These are phyloP conservation scores for Leucoma salicis DNA, from an alignment of 2,888 invertebrate species.

Conservation along the genomic window DNA sequence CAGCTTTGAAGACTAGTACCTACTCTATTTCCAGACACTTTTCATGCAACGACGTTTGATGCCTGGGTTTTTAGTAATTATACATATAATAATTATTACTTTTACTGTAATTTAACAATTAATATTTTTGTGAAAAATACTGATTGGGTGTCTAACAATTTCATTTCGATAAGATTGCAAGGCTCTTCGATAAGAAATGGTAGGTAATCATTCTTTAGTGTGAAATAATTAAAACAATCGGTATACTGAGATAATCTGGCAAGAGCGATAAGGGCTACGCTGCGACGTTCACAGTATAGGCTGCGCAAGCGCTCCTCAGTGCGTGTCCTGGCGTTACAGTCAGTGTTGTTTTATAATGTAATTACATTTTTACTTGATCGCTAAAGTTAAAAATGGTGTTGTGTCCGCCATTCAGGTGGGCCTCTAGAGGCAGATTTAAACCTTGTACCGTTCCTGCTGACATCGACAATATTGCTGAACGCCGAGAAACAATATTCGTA, in stretches of 20 bases:
- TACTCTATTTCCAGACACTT: no score
- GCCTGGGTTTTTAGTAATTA: no score
- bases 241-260: constrained; percentile 71
- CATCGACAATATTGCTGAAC: constrained; percentile 26
- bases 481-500: constrained; percentile 66
- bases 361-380: constrained; percentile 5
- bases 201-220: constrained; percentile 64
- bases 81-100: no score
- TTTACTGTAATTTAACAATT: no score
- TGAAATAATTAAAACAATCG: constrained; percentile 80
- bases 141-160: constrained; percentile 64
- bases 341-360: constrained; percentile 20
- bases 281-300: constrained; percentile 57
- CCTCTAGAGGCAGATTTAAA: constrained; percentile 64
- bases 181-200: constrained; percentile 69
- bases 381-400: constrained; percentile 56
- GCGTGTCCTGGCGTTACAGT: constrained; percentile 15
- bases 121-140: constrained; percentile 35
- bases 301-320: constrained; percentile 67
- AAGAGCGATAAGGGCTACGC: constrained; percentile 64
- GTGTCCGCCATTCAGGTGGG: constrained; percentile 72
- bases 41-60: no score
- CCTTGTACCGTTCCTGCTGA: constrained; percentile 40
- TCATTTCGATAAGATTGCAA: constrained; percentile 72
- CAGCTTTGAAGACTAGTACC: no score